Evolutionary conservation across 2,888 invertebrate species (phyloP).

Genomic region (Drosophila tripunctata): DNA sequence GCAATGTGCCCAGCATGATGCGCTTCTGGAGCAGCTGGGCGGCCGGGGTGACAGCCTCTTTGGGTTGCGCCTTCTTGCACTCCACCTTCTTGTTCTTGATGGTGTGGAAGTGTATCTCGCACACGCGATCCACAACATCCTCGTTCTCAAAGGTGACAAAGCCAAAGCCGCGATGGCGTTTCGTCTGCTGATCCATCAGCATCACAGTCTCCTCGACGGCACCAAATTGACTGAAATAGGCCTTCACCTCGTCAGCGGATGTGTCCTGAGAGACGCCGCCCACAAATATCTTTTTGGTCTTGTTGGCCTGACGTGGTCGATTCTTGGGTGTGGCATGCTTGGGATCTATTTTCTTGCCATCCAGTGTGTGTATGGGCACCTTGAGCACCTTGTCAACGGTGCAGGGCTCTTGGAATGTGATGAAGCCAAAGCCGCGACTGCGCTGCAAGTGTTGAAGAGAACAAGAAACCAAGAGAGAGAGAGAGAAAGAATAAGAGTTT

Average conservation of each 20-base stretch:
- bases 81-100: conserved; percentile 96
- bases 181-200: conserved; percentile 97
- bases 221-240: conserved; percentile 95
- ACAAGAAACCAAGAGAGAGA: conserved; percentile 9
- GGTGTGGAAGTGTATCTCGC: conserved; percentile 96
- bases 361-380: conserved; percentile 94
- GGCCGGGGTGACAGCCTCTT: conserved; percentile 92
- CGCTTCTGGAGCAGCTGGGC: conserved; percentile 89
- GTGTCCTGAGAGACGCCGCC: conserved; percentile 97
- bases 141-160: conserved; percentile 96
- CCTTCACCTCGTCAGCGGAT: conserved; percentile 94
- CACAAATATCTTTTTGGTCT: conserved; percentile 96
- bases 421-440: conserved; percentile 96
- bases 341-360: conserved; percentile 97
- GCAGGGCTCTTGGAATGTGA: conserved; percentile 95
- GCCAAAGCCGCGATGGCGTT: conserved; percentile 95
- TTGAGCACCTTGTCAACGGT: conserved; percentile 96
- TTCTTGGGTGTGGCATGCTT: conserved; percentile 97
- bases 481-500: conserved; percentile 10
- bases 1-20: conserved; percentile 89
- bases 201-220: conserved; percentile 96
- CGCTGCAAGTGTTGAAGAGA: conserved; percentile 86
- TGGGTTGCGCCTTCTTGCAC: conserved; percentile 96
- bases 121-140: conserved; percentile 95
- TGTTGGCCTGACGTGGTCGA: conserved; percentile 92